A percentile compares a stretch with the other conserved stretches of the same genome.
These are phyloP conservation scores for Bombus fervidus DNA, from an alignment of 1,140 invertebrate species.

Conservation along the genomic window DNA sequence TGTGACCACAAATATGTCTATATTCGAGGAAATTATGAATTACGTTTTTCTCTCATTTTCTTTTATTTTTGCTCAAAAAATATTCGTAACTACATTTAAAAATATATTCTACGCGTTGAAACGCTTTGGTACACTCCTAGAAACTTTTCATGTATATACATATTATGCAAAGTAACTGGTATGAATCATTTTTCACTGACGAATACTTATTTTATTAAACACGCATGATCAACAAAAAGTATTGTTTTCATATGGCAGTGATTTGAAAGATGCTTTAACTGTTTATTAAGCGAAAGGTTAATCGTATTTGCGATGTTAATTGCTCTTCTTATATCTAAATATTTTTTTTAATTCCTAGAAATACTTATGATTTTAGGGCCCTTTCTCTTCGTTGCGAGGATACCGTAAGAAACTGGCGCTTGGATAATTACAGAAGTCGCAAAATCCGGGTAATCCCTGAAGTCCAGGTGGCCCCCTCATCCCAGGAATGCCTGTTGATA, in stretches of 20 bases:
- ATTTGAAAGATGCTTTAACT: neutral
- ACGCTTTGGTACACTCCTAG: too few species aligned
- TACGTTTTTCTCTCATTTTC: neutral
- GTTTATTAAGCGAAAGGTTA: neutral
- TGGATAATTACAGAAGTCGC: constrained; percentile 84
- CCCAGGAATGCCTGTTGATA: constrained; percentile 79
- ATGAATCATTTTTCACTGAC: neutral
- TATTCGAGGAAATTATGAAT: neutral
- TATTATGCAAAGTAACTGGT: constrained; percentile 24
- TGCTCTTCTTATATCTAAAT: neutral
- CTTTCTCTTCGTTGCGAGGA: constrained; percentile 65
- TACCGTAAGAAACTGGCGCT: constrained; percentile 65
- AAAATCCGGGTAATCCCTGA: constrained; percentile 85
- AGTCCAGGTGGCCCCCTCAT: constrained; percentile 82
- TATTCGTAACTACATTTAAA: constrained; percentile 12
- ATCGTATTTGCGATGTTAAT: neutral
- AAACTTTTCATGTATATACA: too few species aligned
- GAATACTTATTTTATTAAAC: constrained; percentile 14
- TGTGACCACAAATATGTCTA: neutral
- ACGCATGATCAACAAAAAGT: neutral
- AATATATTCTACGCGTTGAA: neutral
- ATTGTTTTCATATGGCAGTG: constrained; percentile 21
- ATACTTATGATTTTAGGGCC: constrained; percentile 42
- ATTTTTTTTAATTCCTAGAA: neutral
- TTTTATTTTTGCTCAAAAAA: neutral